Base-by-base conservation (phyloP, 2,888 invertebrate species). In the Trissolcus brochymenae region DNA sequence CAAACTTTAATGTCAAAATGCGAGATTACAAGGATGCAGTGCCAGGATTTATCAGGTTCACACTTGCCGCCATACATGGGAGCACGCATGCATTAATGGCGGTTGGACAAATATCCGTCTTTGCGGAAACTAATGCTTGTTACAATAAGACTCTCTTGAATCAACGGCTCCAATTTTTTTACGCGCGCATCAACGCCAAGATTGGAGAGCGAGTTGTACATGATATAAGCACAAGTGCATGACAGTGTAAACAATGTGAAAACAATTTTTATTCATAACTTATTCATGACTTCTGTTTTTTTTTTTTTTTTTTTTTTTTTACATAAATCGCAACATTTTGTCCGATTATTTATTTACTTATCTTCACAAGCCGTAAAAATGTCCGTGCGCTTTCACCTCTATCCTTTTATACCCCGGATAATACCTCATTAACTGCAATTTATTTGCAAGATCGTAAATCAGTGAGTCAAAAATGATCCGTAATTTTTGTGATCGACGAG, bases 41-140 rank as follows among this genome's bases (percentile, higher is more conserved):
- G 83, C 82, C 82, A 81, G 71, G 60, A 53, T 72, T 79, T 80
- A 82, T 84, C 82, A 82, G 76, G 78, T 79, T 84, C 81, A 77
- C 79, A 76, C 61, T 71, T 80, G 78, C 74, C 78, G 78, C 74
- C 78, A 72, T 81, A 76, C 84, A 80, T 79, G 81, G 79, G 84
- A 73, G 82, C 80, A 81, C 81, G 82, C 83, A 85, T 84, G n/a
- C n/a, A n/a, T 84, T 46, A 14, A 46, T 46, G 46, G 46, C 14
- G 16, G 46, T 16, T 81, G 84, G 84, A 83, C 80, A 80, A 84
- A 81, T 85, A 85, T 82, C 83, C 85, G 84, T 60, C 82, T 82
- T 81, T 82, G n/a, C 19, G 16, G 21, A 43, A 57, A 43, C 57
- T 43, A 57, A 57, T 81, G 78, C 82, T 14, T 54, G 14, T 25